Evolutionary conservation across 2,888 invertebrate species (phyloP), one percentile per base, ranked within the genome.

Genomic region (Epistrophe eligans): DNA sequence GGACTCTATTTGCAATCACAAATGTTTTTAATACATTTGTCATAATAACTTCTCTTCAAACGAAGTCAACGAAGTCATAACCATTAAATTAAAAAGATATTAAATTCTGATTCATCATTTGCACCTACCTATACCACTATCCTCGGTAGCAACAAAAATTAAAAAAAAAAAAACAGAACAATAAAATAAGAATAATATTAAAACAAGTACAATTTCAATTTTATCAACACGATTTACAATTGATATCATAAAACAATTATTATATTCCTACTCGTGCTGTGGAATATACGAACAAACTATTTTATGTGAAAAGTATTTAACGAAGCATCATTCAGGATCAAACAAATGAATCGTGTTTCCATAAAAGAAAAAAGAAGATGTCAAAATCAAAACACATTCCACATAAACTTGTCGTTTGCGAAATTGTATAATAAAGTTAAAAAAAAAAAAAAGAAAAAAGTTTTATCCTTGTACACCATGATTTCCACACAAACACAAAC

Each of bases 301-400:
- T 32, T 55, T 32, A 55, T 55, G n/a, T 4, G 15, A 15, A 32
- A 55, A 55, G 15, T 55, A 55, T 55, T 55, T 55, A 55, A 55
- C 55, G 28, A 55, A 28, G 55, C 28, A 55, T 55, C 58, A 35
- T 35, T 8, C 15, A n/a, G 32, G 32, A 57, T 58, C 35, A 58
- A 58, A 38, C 17, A 58, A 38, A 58, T 38, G 58, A 58, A 38
- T 58, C 35, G 35, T 58, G 17, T 17, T 58, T 38, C 58, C 17
- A 58, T 58, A 35, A 35, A 35, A 35, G 17, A 24, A 19, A 58
- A 58, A 58, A 13, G 35, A 19, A 11, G 15, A 35, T 58, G 35
- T 58, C 58, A 17, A 38, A 58, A 58, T 58, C 58, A 58, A 58
- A 58, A 58, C 58, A 58, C 35, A 58, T 58, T 58, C 35, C 17